Percentiles rank a stretch among this genome's conserved stretches.
Conservation (phyloP, 2,113 vertebrate species). For the Lucifuga dentata region DNA sequence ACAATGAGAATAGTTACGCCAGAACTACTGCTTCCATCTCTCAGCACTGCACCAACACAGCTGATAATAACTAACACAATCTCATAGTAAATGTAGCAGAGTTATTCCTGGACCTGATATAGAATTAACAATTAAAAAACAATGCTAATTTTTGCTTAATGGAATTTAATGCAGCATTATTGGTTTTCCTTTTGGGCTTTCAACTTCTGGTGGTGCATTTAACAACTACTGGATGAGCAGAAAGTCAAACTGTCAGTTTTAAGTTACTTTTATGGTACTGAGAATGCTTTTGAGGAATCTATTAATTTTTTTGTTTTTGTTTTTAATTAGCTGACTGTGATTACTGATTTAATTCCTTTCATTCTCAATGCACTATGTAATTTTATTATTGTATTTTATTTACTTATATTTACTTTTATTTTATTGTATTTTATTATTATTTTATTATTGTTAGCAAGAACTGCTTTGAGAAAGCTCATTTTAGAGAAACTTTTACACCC, state of each 20-base stretch:
- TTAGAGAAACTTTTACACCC: not conserved
- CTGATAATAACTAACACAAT: no score
- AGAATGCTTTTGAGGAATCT: not conserved
- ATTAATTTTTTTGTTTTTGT: not conserved
- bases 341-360: not conserved
- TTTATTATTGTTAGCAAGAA: no score
- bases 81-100: no score
- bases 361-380: no score
- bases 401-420: no score
- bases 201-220: conserved; percentile 4
- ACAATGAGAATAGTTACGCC: no score
- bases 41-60: no score
- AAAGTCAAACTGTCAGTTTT: not conserved
- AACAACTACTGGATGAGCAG: not conserved
- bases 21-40: no score
- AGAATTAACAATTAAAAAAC: not conserved
- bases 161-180: not conserved
- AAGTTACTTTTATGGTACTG: not conserved
- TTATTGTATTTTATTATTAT: no score
- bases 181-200: not conserved
- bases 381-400: no score
- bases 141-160: not conserved
- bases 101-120: no score
- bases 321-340: not conserved
- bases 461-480: not conserved